Percentiles rank a stretch among this genome's conserved stretches.
Evolutionary conservation across 1,140 invertebrate genomes (phyloP).

Genomic region (Drosophila miranda): DNA sequence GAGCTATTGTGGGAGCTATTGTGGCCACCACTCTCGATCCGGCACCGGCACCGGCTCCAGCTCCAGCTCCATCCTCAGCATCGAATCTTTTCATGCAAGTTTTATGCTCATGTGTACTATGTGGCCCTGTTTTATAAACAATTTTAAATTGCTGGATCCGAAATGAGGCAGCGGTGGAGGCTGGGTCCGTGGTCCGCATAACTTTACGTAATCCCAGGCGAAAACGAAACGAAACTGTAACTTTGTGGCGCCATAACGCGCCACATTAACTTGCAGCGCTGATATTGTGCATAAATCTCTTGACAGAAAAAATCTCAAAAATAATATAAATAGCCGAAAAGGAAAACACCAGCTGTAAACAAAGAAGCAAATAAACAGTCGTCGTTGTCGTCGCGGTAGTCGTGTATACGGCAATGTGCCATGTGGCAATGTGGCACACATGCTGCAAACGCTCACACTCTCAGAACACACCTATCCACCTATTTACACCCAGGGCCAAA

Average conservation of each 20-base stretch:
- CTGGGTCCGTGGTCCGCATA: conserved; percentile 31
- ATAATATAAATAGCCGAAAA: conserved; percentile 37
- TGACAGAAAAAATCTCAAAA: conserved; percentile 22
- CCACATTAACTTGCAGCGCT: conserved; percentile 66
- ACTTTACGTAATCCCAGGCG: conserved; percentile 72
- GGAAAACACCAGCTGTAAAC: conserved; percentile 25
- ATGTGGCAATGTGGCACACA: conserved; percentile 71
- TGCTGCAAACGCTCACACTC: conserved; percentile 59
- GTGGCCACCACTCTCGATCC: conserved; percentile 48
- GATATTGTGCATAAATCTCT: conserved; percentile 61
- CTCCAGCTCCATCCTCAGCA: conserved; percentile 17
- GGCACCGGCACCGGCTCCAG: conserved; percentile 18
- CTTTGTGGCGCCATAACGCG: conserved; percentile 74
- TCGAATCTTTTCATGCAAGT: conserved; percentile 45
- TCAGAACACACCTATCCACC: conserved; percentile 28
- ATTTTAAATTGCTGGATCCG: conserved; percentile 74
- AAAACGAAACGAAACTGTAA: conserved; percentile 48
- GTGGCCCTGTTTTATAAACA: conserved; percentile 68
- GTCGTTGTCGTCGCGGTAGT: conserved; percentile 16
- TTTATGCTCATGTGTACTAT: conserved; percentile 39
- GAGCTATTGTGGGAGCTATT: conserved; percentile 78
- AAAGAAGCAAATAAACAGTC: conserved; percentile 63
- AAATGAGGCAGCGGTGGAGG: conserved; percentile 46
- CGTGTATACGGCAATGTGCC: conserved; percentile 56
- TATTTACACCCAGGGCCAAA: conserved; percentile 29